Conservation (phyloP, 2,797 vertebrate species). For the Lacerta bilineata region DNA sequence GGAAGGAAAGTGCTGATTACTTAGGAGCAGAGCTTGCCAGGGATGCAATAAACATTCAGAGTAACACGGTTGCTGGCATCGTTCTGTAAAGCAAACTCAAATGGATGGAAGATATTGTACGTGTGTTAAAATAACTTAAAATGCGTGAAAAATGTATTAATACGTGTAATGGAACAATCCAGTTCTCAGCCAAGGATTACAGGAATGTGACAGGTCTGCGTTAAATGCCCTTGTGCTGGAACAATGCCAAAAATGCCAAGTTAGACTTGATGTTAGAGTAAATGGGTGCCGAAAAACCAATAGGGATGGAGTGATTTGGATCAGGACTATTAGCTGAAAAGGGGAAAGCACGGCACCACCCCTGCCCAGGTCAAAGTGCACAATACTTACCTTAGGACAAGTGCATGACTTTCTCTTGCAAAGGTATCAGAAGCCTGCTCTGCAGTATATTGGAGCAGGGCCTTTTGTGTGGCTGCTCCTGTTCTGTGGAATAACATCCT, state of each 20-base stretch:
- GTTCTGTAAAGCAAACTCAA: constrained; percentile 56
- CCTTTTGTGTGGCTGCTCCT: too few species aligned
- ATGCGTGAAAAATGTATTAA: neutral
- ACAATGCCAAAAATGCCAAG: neutral
- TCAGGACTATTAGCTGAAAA: neutral
- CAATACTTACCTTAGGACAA: too few species aligned
- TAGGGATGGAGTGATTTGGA: neutral
- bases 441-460: too few species aligned
- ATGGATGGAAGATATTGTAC: constrained; percentile 36
- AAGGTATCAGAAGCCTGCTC: too few species aligned
- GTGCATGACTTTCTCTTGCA: too few species aligned
- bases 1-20: constrained; percentile 59
- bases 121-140: constrained; percentile 14
- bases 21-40: constrained; percentile 56
- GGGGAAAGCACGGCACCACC: neutral
- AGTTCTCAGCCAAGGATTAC: neutral
- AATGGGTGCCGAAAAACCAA: neutral
- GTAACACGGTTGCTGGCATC: neutral
- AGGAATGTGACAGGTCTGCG: neutral
- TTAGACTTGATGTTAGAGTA: neutral
- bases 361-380: too few species aligned
- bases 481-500: too few species aligned
- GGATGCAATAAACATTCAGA: constrained; percentile 57
- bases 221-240: neutral
- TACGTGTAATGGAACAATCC: neutral